phyloP scores from a whole-genome alignment of 2,113 vertebrate genomes.

The Dissostichus mawsoni region DNA sequence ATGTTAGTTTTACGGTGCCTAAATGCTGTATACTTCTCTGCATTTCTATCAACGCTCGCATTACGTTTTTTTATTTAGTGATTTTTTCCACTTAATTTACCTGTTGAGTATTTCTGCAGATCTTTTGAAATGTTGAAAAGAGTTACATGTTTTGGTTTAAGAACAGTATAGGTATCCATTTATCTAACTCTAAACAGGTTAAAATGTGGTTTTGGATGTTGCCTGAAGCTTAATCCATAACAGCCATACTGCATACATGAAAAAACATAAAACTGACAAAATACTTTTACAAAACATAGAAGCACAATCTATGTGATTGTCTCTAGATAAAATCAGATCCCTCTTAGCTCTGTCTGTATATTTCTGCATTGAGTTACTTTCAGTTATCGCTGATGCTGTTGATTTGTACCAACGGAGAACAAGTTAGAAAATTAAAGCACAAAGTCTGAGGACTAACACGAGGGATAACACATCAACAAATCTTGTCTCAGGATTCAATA shows the following conservation, averaged over 20 bases:
- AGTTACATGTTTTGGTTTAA: slow-evolving; percentile 83
- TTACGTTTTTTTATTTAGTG: slow-evolving; percentile 57
- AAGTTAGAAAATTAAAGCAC: slow-evolving; percentile 90
- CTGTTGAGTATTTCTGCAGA: slow-evolving; percentile 74
- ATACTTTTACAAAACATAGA: slow-evolving; percentile 57
- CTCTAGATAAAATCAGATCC: slow-evolving; percentile 84
- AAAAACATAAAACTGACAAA: slow-evolving; percentile 37
- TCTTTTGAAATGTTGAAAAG: slow-evolving; percentile 70
- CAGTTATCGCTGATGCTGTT: slow-evolving; percentile 84
- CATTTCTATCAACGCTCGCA: slow-evolving; percentile 54
- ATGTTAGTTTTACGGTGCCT: slow-evolving; percentile 87
- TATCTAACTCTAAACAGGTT: slow-evolving; percentile 84
- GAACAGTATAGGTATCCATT: slow-evolving; percentile 89
- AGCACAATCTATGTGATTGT: slow-evolving; percentile 87
- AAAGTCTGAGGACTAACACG: slow-evolving; percentile 90
- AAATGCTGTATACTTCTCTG: slow-evolving; percentile 85
- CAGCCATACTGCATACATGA: slow-evolving; percentile 38
- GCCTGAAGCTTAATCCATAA: slow-evolving; percentile 50
- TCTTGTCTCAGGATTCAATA: slow-evolving; percentile 94
- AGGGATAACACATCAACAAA: slow-evolving; percentile 88
- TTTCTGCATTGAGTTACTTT: slow-evolving; percentile 89
- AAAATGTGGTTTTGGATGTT: slow-evolving; percentile 51
- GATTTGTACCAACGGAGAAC: slow-evolving; percentile 84
- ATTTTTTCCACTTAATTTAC: slow-evolving; percentile 51
- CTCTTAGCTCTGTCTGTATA: slow-evolving; percentile 90